Percentiles rank a stretch among this genome's conserved stretches.
phyloP scores from a whole-genome alignment of 2,888 invertebrate species.

The Drosophila stalkeri region DNA sequence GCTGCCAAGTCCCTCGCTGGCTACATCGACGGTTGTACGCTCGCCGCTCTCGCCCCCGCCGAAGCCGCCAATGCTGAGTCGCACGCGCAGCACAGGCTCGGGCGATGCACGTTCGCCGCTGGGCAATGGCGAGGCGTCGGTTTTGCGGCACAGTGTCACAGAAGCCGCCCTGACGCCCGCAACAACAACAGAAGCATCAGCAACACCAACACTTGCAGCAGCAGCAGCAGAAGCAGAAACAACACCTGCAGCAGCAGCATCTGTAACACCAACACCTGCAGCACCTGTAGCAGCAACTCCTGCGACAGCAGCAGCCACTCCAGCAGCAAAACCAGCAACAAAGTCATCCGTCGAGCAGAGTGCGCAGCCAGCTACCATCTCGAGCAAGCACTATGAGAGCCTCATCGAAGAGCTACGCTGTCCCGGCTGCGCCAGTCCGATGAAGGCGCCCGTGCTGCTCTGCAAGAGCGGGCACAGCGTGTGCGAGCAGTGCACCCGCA shows the following conservation, averaged over 20 bases:
- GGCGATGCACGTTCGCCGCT: conserved; percentile 64
- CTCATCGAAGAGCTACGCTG: conserved; percentile 84
- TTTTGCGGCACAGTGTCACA: conserved; percentile 44
- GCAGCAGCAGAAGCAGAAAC: neutral
- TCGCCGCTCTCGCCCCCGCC: conserved; percentile 80
- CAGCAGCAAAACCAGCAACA: conserved; percentile 4
- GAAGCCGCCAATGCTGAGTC: conserved; percentile 82
- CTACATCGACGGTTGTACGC: conserved; percentile 46
- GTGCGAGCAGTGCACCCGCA: conserved; percentile 83
- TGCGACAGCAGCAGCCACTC: neutral
- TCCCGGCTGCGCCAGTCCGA: conserved; percentile 84
- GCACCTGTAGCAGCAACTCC: neutral
- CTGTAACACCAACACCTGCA: neutral
- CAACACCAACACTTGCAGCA: neutral
- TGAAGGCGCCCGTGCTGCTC: conserved; percentile 83
- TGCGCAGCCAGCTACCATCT: conserved; percentile 24
- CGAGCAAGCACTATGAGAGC: conserved; percentile 81
- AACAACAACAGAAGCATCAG: neutral
- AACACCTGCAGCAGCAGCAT: neutral
- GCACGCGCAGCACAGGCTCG: conserved; percentile 78
- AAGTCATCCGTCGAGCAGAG: conserved; percentile 11
- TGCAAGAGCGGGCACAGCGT: conserved; percentile 84
- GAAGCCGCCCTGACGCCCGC: conserved; percentile 20
- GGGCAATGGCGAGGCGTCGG: conserved; percentile 39
- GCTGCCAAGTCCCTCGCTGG: conserved; percentile 56